Base-by-base conservation (phyloP, 2,888 invertebrate genomes). In the Magallana nippona region DNA sequence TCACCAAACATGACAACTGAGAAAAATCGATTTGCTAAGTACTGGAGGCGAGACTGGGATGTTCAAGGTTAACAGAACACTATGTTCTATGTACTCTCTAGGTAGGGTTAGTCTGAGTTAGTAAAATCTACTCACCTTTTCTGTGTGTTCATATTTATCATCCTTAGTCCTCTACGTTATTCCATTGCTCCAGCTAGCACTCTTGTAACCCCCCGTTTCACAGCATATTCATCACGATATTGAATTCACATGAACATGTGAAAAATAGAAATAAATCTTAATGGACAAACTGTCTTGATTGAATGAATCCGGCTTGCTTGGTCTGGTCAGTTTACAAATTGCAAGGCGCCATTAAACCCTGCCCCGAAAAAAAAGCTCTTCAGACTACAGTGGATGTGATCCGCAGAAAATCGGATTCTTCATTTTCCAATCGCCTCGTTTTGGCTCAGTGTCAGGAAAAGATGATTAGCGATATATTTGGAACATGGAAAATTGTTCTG, bases 71-170 rank as follows among this genome's bases (percentile, higher is more conserved):
- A 44, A 44, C 44, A 44, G 44, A 44, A 44, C 44, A 44, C 8
- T 44, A 5, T 44, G 44, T 44, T 44, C 44, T 44, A 0, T 44
- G 5, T 44, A 44, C 44, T 44, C 44, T 8, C 44, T 44, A 44
- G 3, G 44, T 8, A 44, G 44, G 8, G 44, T 44, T 44, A 44
- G 8, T 8, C 44, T 44, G 44, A 44, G 44, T 27, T 27, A 27
- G 27, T 27, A 13, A 13, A 71, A 71, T 13, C 27, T 55, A 63
- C 78, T 83, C 79, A 79, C 83, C 83, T 83, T 62, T 83, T 83
- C 63, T 71, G 79, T 63, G 79, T 83, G 79, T 83, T 83, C 83
- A 83, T 83, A 19, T 83, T 83, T 83, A 79, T 83, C 83, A 83
- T 82, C 55, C 55, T 79, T 56, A 79, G 44, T 44, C 8, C 44